Base-by-base conservation (phyloP, 1,140 invertebrate species). In the Apis cerana region DNA sequence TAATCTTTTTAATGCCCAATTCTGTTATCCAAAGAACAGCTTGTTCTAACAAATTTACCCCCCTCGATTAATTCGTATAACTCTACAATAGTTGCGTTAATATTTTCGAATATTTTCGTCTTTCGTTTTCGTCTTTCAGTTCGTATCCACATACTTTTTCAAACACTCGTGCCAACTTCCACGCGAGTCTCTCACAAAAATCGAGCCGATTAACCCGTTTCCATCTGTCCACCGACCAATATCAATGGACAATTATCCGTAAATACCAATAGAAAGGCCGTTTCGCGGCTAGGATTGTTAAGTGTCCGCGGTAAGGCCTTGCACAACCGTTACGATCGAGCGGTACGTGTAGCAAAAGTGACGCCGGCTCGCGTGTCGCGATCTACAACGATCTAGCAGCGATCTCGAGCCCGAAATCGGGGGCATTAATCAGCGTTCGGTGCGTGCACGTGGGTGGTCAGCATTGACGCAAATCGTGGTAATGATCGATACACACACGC, bases 361-460 rank as follows among this genome's bases (percentile, higher is more conserved):
- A 86, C 72, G 84, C 68, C n/a, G 85, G 59, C 50, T 83, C 67
- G 80, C 81, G 86, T 83, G 86, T 85, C 72, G 61, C 85, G 87
- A 90, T 88, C 78, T 89, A 82, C 71, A 74, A 74, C 83, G 86
- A 89, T 90, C 86, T 84, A 77, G 82, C 71, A 84, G 83, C 79
- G 86, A 83, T 83, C 77, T 13, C 50, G 19, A 43, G 50, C 27
- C 81, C 87, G 86, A 90, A 88, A 90, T 90, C 86, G 84, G 82
- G 84, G 80, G 80, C 88, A 90, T 90, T 88, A 89, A 88, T 90
- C 84, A 89, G 69, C 86, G 59, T 83, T 80, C 85, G 85, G 86
- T 80, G 81, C 74, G 85, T 69, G 61, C 82, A 88, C 87, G 87
- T 88, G 87, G 87, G 87, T 88, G 87, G 86, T 69, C 83, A 70